phyloP scores from a whole-genome alignment of 2,113 vertebrate species.

The Alosa alosa region DNA sequence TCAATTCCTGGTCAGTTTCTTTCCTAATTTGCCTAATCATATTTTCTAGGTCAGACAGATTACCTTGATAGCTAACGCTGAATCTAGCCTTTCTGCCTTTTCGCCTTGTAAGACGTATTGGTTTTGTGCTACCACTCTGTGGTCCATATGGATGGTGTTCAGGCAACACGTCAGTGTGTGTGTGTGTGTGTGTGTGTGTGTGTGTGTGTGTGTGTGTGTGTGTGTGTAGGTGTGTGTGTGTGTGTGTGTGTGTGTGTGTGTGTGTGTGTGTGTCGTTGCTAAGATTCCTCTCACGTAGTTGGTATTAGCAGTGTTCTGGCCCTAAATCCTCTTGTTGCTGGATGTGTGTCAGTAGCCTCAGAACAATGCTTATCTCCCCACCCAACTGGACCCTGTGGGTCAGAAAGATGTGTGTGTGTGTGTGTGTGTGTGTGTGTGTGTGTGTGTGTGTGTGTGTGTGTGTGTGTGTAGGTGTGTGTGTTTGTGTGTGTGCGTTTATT shows the following conservation, averaged over 20 bases:
- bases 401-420: neutral
- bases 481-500: neutral
- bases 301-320: neutral
- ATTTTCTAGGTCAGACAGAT: too few species aligned
- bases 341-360: slow-evolving; percentile 7
- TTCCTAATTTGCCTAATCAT: too few species aligned
- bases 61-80: too few species aligned
- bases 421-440: neutral
- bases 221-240: slow-evolving; percentile 14
- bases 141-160: too few species aligned
- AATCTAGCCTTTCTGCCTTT: too few species aligned
- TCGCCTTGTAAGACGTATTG: too few species aligned
- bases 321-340: slow-evolving; percentile 9
- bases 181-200: too few species aligned
- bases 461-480: neutral
- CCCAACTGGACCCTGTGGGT: neutral
- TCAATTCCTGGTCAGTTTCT: too few species aligned
- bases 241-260: slow-evolving; percentile 15
- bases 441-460: neutral
- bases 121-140: too few species aligned
- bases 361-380: slow-evolving; percentile 7
- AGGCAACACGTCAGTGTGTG: too few species aligned
- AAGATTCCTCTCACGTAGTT: neutral
- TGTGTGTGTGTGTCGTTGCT: neutral
- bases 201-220: too few species aligned